phyloP scores from a whole-genome alignment of 2,888 invertebrate genomes.

The Lobophora halterata region DNA sequence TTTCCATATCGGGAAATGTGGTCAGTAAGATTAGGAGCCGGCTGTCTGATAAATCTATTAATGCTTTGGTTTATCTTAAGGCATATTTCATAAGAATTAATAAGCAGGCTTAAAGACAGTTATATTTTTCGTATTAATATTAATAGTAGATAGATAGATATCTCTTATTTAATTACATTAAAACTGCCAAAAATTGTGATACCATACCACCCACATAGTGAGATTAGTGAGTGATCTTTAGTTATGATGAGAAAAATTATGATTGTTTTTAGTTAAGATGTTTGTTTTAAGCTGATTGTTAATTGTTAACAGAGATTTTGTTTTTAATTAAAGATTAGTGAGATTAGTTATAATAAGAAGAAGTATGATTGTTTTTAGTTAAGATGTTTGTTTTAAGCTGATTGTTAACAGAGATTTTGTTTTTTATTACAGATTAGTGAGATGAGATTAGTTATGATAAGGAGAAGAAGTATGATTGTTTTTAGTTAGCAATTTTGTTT shows the following conservation, averaged over 20 bases:
- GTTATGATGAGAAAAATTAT: slow-evolving; percentile 11
- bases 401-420: too few species aligned
- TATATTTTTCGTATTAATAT: slow-evolving; percentile 9
- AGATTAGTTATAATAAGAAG: too few species aligned
- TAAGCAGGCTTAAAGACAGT: slow-evolving; percentile 12
- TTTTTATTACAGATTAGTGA: slow-evolving; percentile 15
- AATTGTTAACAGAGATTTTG: slow-evolving; percentile 3
- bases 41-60: too few species aligned
- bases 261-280: slow-evolving; percentile 2
- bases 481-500: slow-evolving; percentile 5
- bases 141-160: slow-evolving; percentile 7
- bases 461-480: too few species aligned
- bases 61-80: too few species aligned
- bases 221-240: slow-evolving; percentile 13
- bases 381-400: too few species aligned
- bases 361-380: too few species aligned
- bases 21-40: slow-evolving; percentile 9
- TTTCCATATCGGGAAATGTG: slow-evolving; percentile 21
- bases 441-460: slow-evolving; percentile 10
- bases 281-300: slow-evolving; percentile 4
- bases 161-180: slow-evolving; percentile 10
- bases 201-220: slow-evolving; percentile 13
- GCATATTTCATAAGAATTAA: slow-evolving; percentile 2
- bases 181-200: slow-evolving; percentile 14
- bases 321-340: slow-evolving; percentile 2